Conservation (phyloP, 1,140 invertebrate genomes). For the Drosophila sucinea region DNA sequence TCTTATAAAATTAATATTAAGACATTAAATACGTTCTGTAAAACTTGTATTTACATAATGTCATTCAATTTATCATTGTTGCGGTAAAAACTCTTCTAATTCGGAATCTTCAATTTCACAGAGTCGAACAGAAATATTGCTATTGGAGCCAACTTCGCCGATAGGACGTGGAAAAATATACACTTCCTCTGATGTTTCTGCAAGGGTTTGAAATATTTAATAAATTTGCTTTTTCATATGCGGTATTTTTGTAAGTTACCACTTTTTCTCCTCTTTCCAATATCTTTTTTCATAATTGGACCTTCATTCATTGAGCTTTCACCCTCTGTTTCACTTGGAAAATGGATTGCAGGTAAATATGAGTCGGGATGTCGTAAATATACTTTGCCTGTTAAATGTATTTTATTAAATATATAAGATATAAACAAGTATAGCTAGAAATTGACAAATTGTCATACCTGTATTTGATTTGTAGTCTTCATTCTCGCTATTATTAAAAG, state of each 20-base stretch:
- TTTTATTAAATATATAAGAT: neutral
- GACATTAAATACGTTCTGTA: conserved; percentile 63
- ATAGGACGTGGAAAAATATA: conserved; percentile 87
- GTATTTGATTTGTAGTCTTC: conserved; percentile 86
- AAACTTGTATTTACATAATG: conserved; percentile 65
- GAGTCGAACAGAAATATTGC: conserved; percentile 93
- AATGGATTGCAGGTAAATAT: conserved; percentile 91
- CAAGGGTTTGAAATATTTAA: neutral
- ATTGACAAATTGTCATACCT: conserved; percentile 74
- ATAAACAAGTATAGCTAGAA: neutral
- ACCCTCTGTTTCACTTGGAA: conserved; percentile 87
- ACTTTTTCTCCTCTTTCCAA: conserved; percentile 60
- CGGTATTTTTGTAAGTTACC: conserved; percentile 38
- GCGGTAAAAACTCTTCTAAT: conserved; percentile 84
- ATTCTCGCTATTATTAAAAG: conserved; percentile 87
- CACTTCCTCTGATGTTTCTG: conserved; percentile 86
- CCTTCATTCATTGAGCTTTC: conserved; percentile 84
- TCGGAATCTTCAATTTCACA: conserved; percentile 98
- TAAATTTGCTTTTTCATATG: neutral
- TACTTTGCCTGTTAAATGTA: conserved; percentile 85
- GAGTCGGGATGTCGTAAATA: conserved; percentile 93
- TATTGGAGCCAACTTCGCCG: conserved; percentile 86
- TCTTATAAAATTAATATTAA: conserved; percentile 75
- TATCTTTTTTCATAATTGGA: conserved; percentile 54
- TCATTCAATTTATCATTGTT: conserved; percentile 65